Evolutionary conservation across 2,888 invertebrate species (phyloP).

Genomic region (Limenitis camilla): DNA sequence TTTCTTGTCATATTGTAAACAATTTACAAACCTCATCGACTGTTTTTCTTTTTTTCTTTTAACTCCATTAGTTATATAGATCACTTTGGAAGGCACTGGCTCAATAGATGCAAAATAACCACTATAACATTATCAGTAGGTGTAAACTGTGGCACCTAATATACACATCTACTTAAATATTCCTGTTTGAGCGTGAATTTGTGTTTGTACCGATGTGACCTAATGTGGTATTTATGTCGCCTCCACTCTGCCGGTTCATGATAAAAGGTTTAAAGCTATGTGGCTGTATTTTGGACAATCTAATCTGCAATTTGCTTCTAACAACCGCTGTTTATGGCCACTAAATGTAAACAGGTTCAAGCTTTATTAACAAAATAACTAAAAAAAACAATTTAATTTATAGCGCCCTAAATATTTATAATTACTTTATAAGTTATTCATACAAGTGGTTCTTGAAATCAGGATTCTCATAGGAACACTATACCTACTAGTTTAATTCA

Average conservation of each 20-base stretch:
- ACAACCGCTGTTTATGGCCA: slow-evolving; percentile 21
- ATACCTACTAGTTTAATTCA: slow-evolving; percentile 1
- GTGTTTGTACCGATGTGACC: slow-evolving; percentile 29
- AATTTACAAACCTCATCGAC: no score
- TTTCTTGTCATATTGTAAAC: no score
- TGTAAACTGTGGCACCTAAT: background rate
- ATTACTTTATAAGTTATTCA: background rate
- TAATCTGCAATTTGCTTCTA: slow-evolving; percentile 30
- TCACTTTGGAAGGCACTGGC: no score
- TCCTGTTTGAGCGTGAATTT: slow-evolving; percentile 26
- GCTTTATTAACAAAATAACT: slow-evolving; percentile 5
- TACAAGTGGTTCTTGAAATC: background rate
- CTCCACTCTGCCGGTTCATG: slow-evolving; percentile 39
- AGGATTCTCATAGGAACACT: background rate
- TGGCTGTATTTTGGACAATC: slow-evolving; percentile 40
- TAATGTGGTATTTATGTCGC: slow-evolving; percentile 38
- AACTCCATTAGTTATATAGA: no score
- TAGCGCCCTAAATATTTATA: background rate
- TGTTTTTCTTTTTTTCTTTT: no score
- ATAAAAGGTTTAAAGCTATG: slow-evolving; percentile 56
- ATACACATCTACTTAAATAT: slow-evolving; percentile 12
- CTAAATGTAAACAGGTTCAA: slow-evolving; percentile 20
- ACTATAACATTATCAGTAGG: no score
- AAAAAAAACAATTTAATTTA: slow-evolving; percentile 4
- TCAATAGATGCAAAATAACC: no score